Base-by-base conservation (phyloP, 2,888 invertebrate species). In the Andricus curvator region DNA sequence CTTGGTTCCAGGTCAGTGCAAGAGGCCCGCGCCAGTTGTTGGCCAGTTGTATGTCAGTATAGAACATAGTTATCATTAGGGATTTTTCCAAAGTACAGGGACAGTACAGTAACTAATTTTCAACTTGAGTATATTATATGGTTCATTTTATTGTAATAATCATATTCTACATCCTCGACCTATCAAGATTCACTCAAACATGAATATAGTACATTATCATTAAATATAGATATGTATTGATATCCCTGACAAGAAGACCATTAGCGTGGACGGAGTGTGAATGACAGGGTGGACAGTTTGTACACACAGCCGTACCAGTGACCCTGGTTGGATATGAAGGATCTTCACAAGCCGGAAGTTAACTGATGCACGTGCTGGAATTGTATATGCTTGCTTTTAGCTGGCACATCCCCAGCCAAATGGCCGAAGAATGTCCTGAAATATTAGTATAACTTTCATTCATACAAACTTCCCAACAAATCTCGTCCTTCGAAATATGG, bases 381-480 rank as follows among this genome's bases (percentile, higher is more conserved):
- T 65, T 70, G 81, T 78, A 41, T 41, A 80, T 85, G 83, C 83
- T 85, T 86, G 82, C 81, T 84, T 87, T 85, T 81, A 80, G 77
- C 81, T 84, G 83, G 80, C 83, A 81, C 85, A 82, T 79, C 78
- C 82, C 84, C 84, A 80, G 79, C 67, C 80, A 77, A 78, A 56
- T 74, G 51, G 60, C 81, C 79, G 85, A 85, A 85, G 86, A 88
- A 85, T 85, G 83, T 64, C 76, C 81, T 64, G 80, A 84, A 83
- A 85, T 84, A 84, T 84, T 88, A 87, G 86, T 87, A 89, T 88
- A 88, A 88, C 85, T 88, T 89, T 88, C 89, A 89, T 89, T 89
- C 89, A 89, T 88, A 86, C 89, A 86, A 89, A 89, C 86, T 89
- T 89, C 80, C 81, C 83, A 88, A 88, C 88, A 89, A 89, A 88